phyloP scores from a whole-genome alignment of 1,140 invertebrate genomes.

The Sycobia sp. region DNA sequence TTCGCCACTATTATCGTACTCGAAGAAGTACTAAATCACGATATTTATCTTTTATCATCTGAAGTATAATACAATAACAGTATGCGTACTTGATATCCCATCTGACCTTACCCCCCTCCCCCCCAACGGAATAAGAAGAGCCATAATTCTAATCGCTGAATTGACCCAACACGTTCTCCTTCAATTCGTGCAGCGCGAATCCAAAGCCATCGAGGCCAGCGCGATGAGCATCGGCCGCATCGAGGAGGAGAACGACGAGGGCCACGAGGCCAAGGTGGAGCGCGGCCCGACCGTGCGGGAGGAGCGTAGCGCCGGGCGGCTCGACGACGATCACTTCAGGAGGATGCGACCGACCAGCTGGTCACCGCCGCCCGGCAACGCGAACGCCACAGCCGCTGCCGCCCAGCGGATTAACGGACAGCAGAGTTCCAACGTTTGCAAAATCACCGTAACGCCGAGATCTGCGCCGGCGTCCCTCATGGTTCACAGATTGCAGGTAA shows the following conservation, averaged over 20 bases:
- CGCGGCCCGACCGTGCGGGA: background rate
- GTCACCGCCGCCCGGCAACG: constrained; percentile 52
- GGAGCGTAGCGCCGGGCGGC: background rate
- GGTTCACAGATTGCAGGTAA: constrained; percentile 66
- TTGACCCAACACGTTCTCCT: no score
- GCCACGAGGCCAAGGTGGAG: background rate
- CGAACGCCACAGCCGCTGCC: constrained; percentile 17
- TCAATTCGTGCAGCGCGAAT: background rate
- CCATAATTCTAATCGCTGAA: no score
- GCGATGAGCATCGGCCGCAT: background rate
- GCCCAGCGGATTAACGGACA: background rate
- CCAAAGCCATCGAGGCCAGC: constrained; percentile 1
- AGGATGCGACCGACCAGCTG: constrained; percentile 55
- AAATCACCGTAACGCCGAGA: constrained; percentile 56
- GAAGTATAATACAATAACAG: no score
- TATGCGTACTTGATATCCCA: no score
- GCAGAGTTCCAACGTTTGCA: constrained; percentile 56
- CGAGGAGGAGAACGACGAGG: constrained; percentile 16
- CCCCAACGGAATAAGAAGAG: no score
- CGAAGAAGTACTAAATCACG: no score
- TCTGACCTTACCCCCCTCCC: no score
- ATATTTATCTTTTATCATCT: no score
- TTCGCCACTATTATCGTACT: no score
- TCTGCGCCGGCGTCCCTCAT: constrained; percentile 49
- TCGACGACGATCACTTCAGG: constrained; percentile 47